phyloP scores from a whole-genome alignment of 2,888 invertebrate genomes.

The Pheosia tremula region DNA sequence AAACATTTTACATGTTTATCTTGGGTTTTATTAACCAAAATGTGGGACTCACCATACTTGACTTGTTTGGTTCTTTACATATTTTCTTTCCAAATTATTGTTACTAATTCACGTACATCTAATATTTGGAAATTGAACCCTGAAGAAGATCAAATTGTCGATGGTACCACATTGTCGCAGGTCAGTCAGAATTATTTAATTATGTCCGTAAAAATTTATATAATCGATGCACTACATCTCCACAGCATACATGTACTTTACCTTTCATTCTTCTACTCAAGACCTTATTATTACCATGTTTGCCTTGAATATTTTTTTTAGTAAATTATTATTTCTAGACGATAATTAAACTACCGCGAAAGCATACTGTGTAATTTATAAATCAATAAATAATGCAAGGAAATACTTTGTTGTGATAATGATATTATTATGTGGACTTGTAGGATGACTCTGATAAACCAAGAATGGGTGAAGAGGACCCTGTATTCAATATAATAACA shows the following conservation, averaged over 20 bases:
- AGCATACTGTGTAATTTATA: conserved; percentile 5
- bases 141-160: conserved; percentile 90
- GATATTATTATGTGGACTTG: conserved; percentile 31
- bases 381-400: neutral
- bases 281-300: conserved; percentile 40
- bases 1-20: conserved; percentile 63
- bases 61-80: conserved; percentile 88
- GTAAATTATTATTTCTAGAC: conserved; percentile 12
- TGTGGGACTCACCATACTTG: conserved; percentile 84
- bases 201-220: conserved; percentile 58
- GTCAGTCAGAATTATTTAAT: conserved; percentile 61
- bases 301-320: conserved; percentile 49
- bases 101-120: conserved; percentile 92
- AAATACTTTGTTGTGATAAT: neutral
- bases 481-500: conserved; percentile 90
- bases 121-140: conserved; percentile 92
- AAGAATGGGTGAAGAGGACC: conserved; percentile 85
- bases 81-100: conserved; percentile 88
- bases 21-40: conserved; percentile 65
- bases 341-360: conserved; percentile 17
- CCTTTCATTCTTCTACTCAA: conserved; percentile 45
- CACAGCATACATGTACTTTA: conserved; percentile 33
- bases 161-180: conserved; percentile 84
- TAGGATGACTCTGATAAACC: conserved; percentile 75
- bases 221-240: conserved; percentile 59